These are phyloP conservation scores for Dyspetes luteomarginatus DNA, from an alignment of 2,888 invertebrate species.

Conservation along the genomic window DNA sequence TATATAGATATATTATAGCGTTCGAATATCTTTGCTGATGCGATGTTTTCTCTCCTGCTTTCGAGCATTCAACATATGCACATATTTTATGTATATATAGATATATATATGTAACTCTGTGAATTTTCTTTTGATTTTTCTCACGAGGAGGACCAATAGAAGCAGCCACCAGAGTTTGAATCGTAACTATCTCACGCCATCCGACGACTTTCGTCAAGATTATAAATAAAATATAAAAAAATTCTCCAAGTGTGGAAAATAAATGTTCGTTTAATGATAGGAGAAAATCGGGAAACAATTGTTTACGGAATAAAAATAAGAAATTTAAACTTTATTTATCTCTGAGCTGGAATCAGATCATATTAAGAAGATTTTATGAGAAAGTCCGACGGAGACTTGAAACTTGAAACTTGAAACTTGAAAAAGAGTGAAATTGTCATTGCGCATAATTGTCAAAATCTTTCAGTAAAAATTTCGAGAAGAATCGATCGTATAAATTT, in stretches of 20 bases:
- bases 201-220: conserved; percentile 22
- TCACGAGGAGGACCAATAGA: conserved; percentile 30
- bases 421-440: too few species aligned
- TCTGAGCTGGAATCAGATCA: background rate
- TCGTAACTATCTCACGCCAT: conserved; percentile 55
- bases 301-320: background rate
- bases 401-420: too few species aligned
- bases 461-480: too few species aligned
- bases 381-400: too few species aligned
- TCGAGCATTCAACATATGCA: conserved; percentile 20
- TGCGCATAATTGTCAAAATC: too few species aligned
- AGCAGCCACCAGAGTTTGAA: conserved; percentile 12
- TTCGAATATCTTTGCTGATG: conserved; percentile 43
- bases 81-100: background rate
- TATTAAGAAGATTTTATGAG: background rate
- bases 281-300: conserved; percentile 20
- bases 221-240: background rate
- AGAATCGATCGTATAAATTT: too few species aligned
- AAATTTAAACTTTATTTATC: background rate
- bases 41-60: conserved; percentile 27
- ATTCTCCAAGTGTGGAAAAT: conserved; percentile 18
- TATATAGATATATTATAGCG: background rate
- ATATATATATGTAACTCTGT: conserved; percentile 17
- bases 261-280: conserved; percentile 10
- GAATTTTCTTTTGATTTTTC: conserved; percentile 50